These are phyloP conservation scores for Pholis gunnellus DNA, from an alignment of 2,113 vertebrate genomes.

Conservation along the genomic window DNA sequence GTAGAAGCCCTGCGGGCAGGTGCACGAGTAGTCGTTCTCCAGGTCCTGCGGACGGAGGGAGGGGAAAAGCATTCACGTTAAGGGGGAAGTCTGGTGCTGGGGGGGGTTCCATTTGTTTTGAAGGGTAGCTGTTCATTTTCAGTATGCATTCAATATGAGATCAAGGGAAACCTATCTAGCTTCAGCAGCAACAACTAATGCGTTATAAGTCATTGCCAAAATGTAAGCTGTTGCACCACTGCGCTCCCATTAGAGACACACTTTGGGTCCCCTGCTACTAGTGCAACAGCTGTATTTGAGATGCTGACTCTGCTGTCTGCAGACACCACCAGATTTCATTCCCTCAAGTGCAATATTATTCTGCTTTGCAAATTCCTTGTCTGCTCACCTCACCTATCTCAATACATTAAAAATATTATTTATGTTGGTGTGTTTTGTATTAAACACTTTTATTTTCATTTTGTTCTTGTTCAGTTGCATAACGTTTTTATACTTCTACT, in stretches of 20 bases:
- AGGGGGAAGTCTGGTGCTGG: neutral
- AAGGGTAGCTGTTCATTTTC: neutral
- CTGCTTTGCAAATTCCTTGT: neutral
- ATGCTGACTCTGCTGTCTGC: neutral
- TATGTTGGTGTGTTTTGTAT: neutral
- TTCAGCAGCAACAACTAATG: neutral
- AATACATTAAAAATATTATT: neutral
- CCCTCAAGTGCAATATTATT: neutral
- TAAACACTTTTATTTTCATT: neutral
- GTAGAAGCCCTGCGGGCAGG: constrained; percentile 92
- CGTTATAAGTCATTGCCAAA: neutral
- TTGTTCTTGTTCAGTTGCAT: neutral
- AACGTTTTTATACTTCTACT: neutral
- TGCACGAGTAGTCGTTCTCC: constrained; percentile 89
- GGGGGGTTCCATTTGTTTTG: neutral
- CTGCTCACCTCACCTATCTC: no score
- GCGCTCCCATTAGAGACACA: neutral
- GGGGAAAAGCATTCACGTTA: neutral
- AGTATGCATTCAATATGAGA: neutral
- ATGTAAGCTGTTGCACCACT: neutral
- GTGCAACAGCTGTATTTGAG: neutral
- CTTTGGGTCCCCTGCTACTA: neutral
- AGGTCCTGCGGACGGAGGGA: constrained; percentile 78
- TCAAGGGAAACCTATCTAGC: neutral
- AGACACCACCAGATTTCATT: neutral